Percentiles rank a stretch among this genome's conserved stretches.
Conservation (phyloP, 2,888 invertebrate species). For the Cantharis nigra region DNA sequence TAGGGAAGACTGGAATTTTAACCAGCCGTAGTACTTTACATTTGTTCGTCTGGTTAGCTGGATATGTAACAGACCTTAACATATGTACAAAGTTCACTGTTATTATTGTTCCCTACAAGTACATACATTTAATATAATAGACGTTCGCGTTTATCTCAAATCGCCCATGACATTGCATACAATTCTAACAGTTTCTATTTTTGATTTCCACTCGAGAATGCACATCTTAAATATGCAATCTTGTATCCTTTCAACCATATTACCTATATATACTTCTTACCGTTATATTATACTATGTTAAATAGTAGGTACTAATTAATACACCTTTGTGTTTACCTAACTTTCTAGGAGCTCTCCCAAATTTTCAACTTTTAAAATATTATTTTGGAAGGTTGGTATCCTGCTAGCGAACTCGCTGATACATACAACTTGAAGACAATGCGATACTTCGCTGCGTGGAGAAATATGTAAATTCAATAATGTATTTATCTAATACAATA, state of each 20-base stretch:
- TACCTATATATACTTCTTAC: neutral
- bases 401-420: no score
- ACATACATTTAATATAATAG: slow-evolving; percentile 5
- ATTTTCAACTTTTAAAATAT: no score
- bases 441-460: neutral
- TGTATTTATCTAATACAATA: neutral
- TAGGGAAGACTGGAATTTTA: slow-evolving; percentile 31
- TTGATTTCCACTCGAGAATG: neutral
- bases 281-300: neutral
- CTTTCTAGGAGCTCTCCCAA: no score
- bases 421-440: neutral
- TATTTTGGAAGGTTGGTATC: no score
- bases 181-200: neutral
- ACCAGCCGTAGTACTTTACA: slow-evolving; percentile 20
- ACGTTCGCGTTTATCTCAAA: slow-evolving; percentile 14
- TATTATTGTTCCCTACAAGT: slow-evolving; percentile 24
- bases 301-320: no score
- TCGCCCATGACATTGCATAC: slow-evolving; percentile 21
- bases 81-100: slow-evolving; percentile 30
- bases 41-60: slow-evolving; percentile 22
- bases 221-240: neutral
- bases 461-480: neutral
- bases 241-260: neutral
- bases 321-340: no score
- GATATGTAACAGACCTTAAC: slow-evolving; percentile 30